phyloP scores from a whole-genome alignment of 2,888 invertebrate genomes.

The Sisyra terminalis region DNA sequence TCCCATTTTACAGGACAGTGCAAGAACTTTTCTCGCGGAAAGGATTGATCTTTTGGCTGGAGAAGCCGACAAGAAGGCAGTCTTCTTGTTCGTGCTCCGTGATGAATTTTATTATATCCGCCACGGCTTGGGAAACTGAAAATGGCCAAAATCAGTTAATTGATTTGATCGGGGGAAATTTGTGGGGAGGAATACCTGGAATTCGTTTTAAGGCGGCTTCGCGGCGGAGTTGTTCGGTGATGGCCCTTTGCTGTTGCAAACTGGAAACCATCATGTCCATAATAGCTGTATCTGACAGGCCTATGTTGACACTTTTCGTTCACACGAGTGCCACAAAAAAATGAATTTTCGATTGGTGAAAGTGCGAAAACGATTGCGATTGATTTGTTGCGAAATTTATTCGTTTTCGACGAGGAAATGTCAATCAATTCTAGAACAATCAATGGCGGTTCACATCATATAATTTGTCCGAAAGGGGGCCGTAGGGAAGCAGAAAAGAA shows the following conservation, averaged over 20 bases:
- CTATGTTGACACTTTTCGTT: constrained; percentile 44
- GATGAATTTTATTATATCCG: constrained; percentile 81
- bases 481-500: no score
- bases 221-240: constrained; percentile 83
- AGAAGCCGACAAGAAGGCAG: constrained; percentile 82
- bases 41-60: constrained; percentile 87
- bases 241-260: constrained; percentile 83
- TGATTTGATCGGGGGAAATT: background rate
- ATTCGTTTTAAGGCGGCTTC: constrained; percentile 80
- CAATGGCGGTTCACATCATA: no score
- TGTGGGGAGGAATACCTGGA: constrained; percentile 22
- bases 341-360: no score
- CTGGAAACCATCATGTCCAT: constrained; percentile 90
- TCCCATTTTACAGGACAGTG: constrained; percentile 17
- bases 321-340: background rate
- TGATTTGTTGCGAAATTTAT: no score
- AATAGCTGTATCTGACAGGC: constrained; percentile 76
- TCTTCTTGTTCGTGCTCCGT: constrained; percentile 86
- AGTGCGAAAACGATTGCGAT: no score
- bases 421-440: no score
- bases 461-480: no score
- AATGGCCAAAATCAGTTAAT: background rate
- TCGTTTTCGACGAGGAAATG: no score
- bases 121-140: constrained; percentile 70
- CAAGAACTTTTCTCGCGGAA: constrained; percentile 89